Evolutionary conservation across 2,797 vertebrate genomes (phyloP), one percentile per base, ranked within the genome.

Genomic region (Glossophaga mutica): DNA sequence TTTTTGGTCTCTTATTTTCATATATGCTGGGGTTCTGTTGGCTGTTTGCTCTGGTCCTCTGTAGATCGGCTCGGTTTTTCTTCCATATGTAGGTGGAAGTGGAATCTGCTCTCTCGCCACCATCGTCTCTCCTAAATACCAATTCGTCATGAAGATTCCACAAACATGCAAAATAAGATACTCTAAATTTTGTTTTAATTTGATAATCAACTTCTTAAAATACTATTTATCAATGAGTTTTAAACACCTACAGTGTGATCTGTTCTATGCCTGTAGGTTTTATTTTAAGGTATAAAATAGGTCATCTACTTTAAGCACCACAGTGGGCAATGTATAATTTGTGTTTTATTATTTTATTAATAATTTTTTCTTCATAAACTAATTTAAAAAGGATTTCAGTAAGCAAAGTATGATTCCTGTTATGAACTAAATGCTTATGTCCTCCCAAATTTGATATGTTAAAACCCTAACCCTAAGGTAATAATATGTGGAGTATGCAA

Each of bases 311-410:
- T 95, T 92, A 90, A 95, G 84, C 79, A 86, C 42, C 46, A 95
- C 19, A 85, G 34, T 74, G 55, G 70, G 95, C 96, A 98, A 91
- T n/a, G 6, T 84, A 79, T 91, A 83, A 91, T 83, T 91, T 94
- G 93, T 96, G 92, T 96, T 87, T 44, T 89, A 95, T 71, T 96
- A 71, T 95, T 95, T 97, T 96, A 96, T 94, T 98, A 90, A 39
- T 70, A 94, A 94, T 73, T 82, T 92, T 76, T 92, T 96, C 76
- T 94, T 94, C 55, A 90, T 94, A 94, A 96, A 88, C 83, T 93
- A 73, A 73, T 52, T 70, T 37, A 10, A 85, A 85, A 85, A 48
- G 16, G 65, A 50, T 52, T 39, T 70, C 10, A 39, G 34, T 52
- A 85, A 70, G 26, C 46, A 52, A 37, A 70, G 39, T 70, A 85